These are phyloP conservation scores for Marasmarcha lunaedactyla DNA, from an alignment of 2,888 invertebrate genomes.

Conservation along the genomic window DNA sequence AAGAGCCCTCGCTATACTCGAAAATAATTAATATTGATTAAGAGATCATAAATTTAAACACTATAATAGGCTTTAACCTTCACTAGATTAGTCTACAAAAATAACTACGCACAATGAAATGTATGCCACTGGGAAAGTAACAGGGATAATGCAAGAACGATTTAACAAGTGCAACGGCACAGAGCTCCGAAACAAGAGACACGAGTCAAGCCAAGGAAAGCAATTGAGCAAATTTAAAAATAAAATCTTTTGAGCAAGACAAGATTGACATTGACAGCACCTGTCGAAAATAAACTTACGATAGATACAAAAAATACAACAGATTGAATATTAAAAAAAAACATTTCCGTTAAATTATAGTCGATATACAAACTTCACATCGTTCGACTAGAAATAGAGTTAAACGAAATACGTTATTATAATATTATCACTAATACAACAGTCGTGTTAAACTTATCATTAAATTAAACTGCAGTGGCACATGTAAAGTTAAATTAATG, in stretches of 20 bases:
- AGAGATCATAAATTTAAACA: conserved; percentile 66
- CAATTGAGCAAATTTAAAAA: conserved; percentile 64
- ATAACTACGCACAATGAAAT: conserved; percentile 43
- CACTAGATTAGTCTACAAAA: conserved; percentile 60
- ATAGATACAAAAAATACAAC: conserved; percentile 25
- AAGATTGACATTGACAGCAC: conserved; percentile 42
- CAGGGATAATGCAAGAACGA: conserved; percentile 20
- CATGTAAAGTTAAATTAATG: conserved; percentile 66
- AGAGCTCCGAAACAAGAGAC: conserved; percentile 3
- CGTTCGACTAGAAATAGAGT: conserved; percentile 64
- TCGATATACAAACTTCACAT: conserved; percentile 40
- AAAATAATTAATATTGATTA: conserved; percentile 70
- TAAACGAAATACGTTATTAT: conserved; percentile 39
- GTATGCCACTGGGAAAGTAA: conserved; percentile 48
- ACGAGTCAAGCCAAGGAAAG: conserved; percentile 21
- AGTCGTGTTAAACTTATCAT: conserved; percentile 63
- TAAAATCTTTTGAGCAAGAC: conserved; percentile 61
- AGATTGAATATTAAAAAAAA: conserved; percentile 23
- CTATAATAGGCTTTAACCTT: conserved; percentile 48
- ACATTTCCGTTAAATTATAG: conserved; percentile 26
- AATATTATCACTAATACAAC: conserved; percentile 62
- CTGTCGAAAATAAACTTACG: conserved; percentile 42
- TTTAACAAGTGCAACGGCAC: conserved; percentile 29
- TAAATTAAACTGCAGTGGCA: conserved; percentile 62
- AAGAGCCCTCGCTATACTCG: conserved; percentile 48